Evolutionary conservation across 2,888 invertebrate genomes (phyloP), one percentile per base, ranked within the genome.

Genomic region (Nemurella pictetii): DNA sequence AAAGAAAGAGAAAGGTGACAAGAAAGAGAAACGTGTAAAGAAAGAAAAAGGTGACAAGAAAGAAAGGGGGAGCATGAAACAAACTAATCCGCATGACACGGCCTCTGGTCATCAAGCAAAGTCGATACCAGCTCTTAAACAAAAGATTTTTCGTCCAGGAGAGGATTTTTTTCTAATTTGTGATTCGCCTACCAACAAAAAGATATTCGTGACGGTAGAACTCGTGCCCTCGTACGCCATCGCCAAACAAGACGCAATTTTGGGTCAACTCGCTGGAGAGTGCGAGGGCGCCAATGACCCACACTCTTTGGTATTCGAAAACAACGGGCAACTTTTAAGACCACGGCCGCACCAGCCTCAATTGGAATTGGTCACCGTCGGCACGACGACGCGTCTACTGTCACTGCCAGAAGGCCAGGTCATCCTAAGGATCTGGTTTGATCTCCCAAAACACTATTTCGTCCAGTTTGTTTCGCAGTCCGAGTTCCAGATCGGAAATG

Each of bases 401-500:
- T 77, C 83, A 9, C 81, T 85, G 20, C 12, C n/a, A 12, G 85
- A 85, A 36, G 83, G 83, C 12, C 28, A 77, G 12, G 25, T 27
- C 28, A 25, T 36, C 9, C 20, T 85, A 5, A 26, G 32, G 27
- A 29, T 85, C 25, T 85, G 85, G 85, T 20, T 27, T 20, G 55
- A 85, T 7, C 36, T 85, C 0, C 85, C 85, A 3, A n/a, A n/a
- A n/a, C 1, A 85, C 29, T 55, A 75, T 28, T 77, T 26, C 20
- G 55, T 85, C 0, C 35, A 55, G 26, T 83, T 85, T 0, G 20
- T 77, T 5, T 83, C 85, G 4, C 85, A 85, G 72, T 28, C 78
- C 0, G 83, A 83, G 0, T 83, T 85, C 28, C 1, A 35, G 0
- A 9, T 81, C 12, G 81, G 77, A n/a, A 7, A 77, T n/a, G 28